phyloP scores from a whole-genome alignment of 2,888 invertebrate genomes.

The Sinotaia quadrata region DNA sequence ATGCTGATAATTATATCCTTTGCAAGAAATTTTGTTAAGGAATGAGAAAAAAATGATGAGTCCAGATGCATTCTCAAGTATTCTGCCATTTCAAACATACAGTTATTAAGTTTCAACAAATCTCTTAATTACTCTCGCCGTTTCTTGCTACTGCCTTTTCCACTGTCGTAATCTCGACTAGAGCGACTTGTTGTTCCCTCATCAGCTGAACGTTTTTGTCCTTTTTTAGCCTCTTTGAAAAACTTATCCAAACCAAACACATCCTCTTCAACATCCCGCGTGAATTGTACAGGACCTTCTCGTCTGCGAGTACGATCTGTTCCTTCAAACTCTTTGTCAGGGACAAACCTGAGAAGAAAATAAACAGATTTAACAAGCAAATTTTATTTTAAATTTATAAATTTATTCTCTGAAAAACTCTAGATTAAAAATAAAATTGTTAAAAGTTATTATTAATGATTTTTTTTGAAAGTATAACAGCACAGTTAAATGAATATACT shows the following conservation, averaged over 20 bases:
- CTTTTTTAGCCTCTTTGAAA: conserved; percentile 94
- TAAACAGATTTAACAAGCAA: neutral
- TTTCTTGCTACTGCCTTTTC: conserved; percentile 55
- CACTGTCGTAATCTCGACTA: conserved; percentile 62
- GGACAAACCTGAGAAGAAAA: conserved; percentile 84
- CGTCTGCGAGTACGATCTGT: conserved; percentile 78
- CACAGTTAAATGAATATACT: no score
- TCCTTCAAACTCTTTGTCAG: conserved; percentile 97
- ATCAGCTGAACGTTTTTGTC: conserved; percentile 65
- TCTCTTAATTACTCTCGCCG: conserved; percentile 61
- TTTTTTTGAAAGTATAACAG: no score
- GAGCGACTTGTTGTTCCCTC: conserved; percentile 60
- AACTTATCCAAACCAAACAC: conserved; percentile 99
- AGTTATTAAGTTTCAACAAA: neutral
- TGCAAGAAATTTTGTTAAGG: no score
- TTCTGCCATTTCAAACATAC: neutral
- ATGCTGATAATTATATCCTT: no score
- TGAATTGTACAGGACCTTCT: conserved; percentile 91
- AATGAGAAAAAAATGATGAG: no score
- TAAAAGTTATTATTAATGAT: no score
- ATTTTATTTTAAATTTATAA: no score
- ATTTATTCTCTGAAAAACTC: no score
- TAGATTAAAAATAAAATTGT: no score
- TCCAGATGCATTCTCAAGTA: no score
- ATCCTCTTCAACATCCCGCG: conserved; percentile 81